Evolutionary conservation across 2,888 invertebrate species (phyloP).

Genomic region (Lomographa bimaculata): DNA sequence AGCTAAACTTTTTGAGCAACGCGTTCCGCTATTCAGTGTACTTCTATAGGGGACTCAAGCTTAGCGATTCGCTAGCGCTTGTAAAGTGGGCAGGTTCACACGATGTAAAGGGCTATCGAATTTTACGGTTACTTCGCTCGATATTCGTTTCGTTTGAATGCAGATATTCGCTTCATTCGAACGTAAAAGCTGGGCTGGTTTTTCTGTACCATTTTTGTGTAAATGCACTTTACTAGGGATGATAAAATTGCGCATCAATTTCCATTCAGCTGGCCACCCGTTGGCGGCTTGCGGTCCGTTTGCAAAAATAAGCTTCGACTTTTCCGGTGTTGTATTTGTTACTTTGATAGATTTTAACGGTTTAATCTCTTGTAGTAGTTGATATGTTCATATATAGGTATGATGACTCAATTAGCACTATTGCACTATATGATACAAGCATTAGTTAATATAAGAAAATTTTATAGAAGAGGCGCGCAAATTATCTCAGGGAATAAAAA

Average conservation of each 20-base stretch:
- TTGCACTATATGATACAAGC: too few relatives aligned
- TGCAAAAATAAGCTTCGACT: slow-evolving; percentile 9
- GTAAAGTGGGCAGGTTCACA: slow-evolving; percentile 29
- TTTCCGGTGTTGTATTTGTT: slow-evolving; percentile 1
- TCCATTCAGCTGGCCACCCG: slow-evolving; percentile 11
- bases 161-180: slow-evolving; percentile 50
- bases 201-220: slow-evolving; percentile 33
- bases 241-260: slow-evolving; percentile 25
- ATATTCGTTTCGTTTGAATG: slow-evolving; percentile 50
- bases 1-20: too few relatives aligned
- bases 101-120: slow-evolving; percentile 49
- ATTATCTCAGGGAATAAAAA: too few relatives aligned
- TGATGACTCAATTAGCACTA: too few relatives aligned
- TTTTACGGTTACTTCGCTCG: slow-evolving; percentile 57
- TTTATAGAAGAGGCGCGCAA: too few relatives aligned
- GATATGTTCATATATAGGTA: too few relatives aligned
- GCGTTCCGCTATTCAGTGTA: too few relatives aligned
- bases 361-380: too few relatives aligned
- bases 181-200: slow-evolving; percentile 43
- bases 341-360: too few relatives aligned
- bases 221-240: slow-evolving; percentile 21
- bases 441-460: too few relatives aligned
- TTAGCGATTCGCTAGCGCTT: slow-evolving; percentile 30
- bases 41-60: too few relatives aligned
- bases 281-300: slow-evolving; percentile 15